These are phyloP conservation scores for Manacus vitellinus DNA, from an alignment of 2,113 vertebrate genomes.

Conservation along the genomic window DNA sequence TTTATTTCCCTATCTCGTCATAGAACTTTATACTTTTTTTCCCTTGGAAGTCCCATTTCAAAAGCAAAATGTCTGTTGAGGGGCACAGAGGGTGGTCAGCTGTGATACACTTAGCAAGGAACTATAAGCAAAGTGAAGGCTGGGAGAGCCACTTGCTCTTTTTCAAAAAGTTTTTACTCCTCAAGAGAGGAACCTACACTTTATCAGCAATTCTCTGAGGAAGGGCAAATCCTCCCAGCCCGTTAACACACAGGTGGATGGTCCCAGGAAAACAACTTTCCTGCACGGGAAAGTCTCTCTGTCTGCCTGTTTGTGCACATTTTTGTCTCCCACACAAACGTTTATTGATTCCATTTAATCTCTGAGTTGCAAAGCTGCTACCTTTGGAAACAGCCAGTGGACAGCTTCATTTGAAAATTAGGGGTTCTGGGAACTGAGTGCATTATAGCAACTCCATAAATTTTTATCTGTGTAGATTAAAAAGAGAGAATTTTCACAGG, in stretches of 20 bases:
- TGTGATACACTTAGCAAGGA: not conserved
- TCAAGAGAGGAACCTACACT: not conserved
- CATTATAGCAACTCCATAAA: not conserved
- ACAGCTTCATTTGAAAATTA: not conserved
- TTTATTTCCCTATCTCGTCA: not conserved
- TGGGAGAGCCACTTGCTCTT: not conserved
- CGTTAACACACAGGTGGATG: not conserved
- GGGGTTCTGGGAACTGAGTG: not conserved
- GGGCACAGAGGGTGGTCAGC: not conserved
- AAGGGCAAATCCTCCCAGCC: not conserved
- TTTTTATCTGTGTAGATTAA: not conserved
- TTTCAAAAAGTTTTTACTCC: not conserved
- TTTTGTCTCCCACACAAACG: not conserved
- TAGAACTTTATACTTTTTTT: not conserved
- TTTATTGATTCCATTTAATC: not conserved
- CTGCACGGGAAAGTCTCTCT: not conserved
- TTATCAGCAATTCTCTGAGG: constrained; percentile 20
- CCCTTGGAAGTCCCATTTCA: not conserved
- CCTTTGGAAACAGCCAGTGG: not conserved
- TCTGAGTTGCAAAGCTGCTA: not conserved
- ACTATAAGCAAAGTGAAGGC: not conserved
- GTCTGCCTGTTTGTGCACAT: not conserved
- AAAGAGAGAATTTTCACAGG: not conserved
- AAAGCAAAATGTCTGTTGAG: not conserved
- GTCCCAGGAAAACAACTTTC: not conserved